Evolutionary conservation across 2,113 vertebrate genomes (phyloP).

Genomic region (Neofelis nebulosa): DNA sequence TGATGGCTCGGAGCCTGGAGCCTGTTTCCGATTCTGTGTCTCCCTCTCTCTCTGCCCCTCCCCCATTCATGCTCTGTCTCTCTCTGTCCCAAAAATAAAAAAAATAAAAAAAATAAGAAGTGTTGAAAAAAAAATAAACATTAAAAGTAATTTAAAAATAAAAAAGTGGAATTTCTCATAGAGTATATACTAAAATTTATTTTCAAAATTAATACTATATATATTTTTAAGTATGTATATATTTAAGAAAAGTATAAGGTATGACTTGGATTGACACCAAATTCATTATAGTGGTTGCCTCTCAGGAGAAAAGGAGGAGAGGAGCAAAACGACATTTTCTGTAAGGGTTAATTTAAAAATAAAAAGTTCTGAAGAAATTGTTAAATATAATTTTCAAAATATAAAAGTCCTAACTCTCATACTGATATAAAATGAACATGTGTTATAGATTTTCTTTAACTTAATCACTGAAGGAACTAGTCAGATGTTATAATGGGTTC

Average conservation of each 20-base stretch:
- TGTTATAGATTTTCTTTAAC: constrained; percentile 13
- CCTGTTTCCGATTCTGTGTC: no score
- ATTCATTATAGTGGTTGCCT: background rate
- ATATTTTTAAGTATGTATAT: background rate
- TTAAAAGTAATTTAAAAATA: no score
- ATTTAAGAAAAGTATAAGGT: background rate
- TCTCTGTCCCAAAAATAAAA: no score
- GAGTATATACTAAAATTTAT: background rate
- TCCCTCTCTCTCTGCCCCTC: no score
- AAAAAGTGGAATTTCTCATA: background rate
- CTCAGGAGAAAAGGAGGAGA: background rate
- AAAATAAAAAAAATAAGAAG: no score
- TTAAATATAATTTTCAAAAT: constrained; percentile 38
- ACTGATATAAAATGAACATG: background rate
- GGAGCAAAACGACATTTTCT: background rate
- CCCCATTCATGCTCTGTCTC: no score
- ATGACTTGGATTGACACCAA: background rate
- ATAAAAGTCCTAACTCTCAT: background rate
- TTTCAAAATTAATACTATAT: background rate
- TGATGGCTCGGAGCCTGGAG: no score
- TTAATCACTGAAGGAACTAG: background rate
- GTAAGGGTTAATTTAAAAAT: background rate
- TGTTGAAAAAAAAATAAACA: no score
- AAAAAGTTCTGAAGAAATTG: background rate
- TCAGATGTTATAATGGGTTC: background rate